phyloP scores from a whole-genome alignment of 2,797 vertebrate species.

The Pangasius krempfi region DNA sequence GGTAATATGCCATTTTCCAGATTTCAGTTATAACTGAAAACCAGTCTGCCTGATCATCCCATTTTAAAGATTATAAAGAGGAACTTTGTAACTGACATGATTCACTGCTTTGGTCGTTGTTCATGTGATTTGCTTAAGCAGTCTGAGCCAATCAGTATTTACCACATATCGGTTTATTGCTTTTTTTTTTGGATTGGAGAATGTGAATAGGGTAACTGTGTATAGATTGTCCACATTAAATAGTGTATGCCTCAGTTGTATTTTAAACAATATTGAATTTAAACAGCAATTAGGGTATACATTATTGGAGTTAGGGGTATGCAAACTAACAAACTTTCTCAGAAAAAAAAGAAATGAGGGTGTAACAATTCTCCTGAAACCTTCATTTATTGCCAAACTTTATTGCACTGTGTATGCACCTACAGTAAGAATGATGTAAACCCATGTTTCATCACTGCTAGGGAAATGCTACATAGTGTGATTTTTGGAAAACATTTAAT shows the following conservation, averaged over 20 bases:
- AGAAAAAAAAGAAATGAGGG: neutral
- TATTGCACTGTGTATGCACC: neutral
- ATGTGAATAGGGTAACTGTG: neutral
- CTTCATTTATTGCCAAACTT: neutral
- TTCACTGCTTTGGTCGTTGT: neutral
- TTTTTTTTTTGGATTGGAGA: neutral
- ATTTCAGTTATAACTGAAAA: neutral
- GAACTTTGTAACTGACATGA: too few relatives aligned
- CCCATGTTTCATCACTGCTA: neutral
- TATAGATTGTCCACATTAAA: neutral
- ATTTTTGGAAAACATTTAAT: neutral
- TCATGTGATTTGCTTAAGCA: neutral
- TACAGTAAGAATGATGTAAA: neutral
- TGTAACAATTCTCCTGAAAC: neutral
- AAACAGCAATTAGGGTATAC: neutral
- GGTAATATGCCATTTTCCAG: slow-evolving; percentile 64
- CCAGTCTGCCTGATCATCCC: neutral
- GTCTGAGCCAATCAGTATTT: neutral
- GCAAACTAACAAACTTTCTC: neutral
- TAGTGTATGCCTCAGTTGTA: neutral
- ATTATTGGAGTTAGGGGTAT: neutral
- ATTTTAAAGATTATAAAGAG: neutral
- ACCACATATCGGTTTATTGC: neutral
- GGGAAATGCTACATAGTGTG: neutral
- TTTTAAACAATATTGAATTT: neutral